These are phyloP conservation scores for Papilio xuthus DNA, from an alignment of 1,140 invertebrate species.

Conservation along the genomic window DNA sequence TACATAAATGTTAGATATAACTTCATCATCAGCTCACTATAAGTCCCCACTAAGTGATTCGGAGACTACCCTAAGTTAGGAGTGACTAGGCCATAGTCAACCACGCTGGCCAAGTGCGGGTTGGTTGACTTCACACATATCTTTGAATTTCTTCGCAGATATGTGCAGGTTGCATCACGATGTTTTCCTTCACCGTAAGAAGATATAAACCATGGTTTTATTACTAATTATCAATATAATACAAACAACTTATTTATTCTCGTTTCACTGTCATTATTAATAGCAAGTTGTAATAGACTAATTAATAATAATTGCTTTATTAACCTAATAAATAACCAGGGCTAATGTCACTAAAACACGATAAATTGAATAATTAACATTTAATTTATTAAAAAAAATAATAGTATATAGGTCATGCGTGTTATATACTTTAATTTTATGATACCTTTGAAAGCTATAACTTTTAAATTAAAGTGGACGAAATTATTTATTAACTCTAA, in stretches of 20 bases:
- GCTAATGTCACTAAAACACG: neutral
- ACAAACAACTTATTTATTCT: neutral
- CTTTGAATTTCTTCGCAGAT: too few species aligned
- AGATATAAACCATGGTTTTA: neutral
- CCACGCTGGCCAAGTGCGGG: too few species aligned
- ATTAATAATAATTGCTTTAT: constrained; percentile 19
- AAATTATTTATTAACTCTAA: too few species aligned
- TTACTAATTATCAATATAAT: neutral
- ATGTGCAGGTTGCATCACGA: too few species aligned
- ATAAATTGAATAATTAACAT: neutral
- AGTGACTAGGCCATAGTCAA: too few species aligned
- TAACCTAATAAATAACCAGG: constrained; percentile 5
- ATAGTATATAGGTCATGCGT: neutral
- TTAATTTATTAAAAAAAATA: neutral
- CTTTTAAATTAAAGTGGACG: neutral
- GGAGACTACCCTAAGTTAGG: too few species aligned
- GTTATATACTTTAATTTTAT: neutral
- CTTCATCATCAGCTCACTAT: too few species aligned
- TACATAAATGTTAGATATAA: neutral
- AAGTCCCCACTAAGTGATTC: too few species aligned
- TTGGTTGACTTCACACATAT: too few species aligned
- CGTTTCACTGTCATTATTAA: neutral
- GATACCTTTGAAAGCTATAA: neutral
- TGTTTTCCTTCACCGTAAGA: too few species aligned
- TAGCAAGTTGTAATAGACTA: neutral